These are phyloP conservation scores for Balanococcus diminutus DNA, from an alignment of 2,888 invertebrate species.

Conservation along the genomic window DNA sequence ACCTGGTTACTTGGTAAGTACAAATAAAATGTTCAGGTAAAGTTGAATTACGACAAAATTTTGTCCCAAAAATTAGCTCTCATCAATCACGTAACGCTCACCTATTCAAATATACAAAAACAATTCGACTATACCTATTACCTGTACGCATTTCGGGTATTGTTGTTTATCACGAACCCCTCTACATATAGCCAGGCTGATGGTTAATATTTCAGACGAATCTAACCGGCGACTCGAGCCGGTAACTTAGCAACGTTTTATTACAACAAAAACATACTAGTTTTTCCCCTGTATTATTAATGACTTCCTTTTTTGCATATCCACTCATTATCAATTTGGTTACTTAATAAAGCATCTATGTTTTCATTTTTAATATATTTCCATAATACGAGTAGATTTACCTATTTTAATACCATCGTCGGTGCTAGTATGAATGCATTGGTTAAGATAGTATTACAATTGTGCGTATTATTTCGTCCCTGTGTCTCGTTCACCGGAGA, in stretches of 20 bases:
- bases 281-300: neutral
- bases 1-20: no score
- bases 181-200: neutral
- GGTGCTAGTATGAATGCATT: slow-evolving; percentile 26
- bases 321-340: neutral
- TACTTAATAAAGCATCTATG: slow-evolving; percentile 26
- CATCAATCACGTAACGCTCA: neutral
- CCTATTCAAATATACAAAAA: neutral
- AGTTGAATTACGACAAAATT: neutral
- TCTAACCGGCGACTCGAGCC: neutral
- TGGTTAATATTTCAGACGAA: slow-evolving; percentile 12
- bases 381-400: neutral
- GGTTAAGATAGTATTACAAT: neutral
- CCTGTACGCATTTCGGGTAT: neutral
- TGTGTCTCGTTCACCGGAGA: slow-evolving; percentile 43
- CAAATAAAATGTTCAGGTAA: neutral
- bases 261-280: neutral
- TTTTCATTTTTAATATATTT: slow-evolving; percentile 12
- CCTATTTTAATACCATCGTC: neutral
- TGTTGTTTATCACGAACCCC: neutral
- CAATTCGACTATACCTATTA: neutral
- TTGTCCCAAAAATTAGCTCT: neutral
- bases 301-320: slow-evolving; percentile 17
- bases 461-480: neutral
- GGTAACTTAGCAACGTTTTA: neutral